Conservation (phyloP, 2,888 invertebrate genomes). For the Sympetrum striolatum region DNA sequence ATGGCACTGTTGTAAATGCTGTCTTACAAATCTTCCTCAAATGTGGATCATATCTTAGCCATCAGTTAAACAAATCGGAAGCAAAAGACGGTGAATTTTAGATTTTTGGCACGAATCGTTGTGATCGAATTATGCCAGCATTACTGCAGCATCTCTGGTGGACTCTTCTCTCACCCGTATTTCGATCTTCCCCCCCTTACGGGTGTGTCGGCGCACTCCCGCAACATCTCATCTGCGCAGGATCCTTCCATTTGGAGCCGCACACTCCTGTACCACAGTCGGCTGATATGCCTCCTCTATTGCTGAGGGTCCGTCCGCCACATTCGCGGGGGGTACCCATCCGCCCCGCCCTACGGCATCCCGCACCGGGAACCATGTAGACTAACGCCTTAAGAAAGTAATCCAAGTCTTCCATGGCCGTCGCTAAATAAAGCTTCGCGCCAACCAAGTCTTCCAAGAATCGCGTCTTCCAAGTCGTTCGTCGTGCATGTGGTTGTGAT, state of each 20-base stretch:
- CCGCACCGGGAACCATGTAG: constrained; percentile 47
- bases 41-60: too few relatives aligned
- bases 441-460: constrained; percentile 63
- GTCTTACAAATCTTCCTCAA: too few relatives aligned
- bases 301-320: constrained; percentile 7
- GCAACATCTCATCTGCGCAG: not conserved
- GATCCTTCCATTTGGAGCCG: not conserved
- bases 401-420: constrained; percentile 44
- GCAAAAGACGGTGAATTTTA: not conserved
- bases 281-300: not conserved
- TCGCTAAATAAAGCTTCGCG: constrained; percentile 44
- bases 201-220: not conserved
- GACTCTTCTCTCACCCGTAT: not conserved
- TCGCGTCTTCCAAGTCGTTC: constrained; percentile 46
- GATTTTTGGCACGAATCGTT: not conserved
- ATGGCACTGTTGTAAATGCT: too few relatives aligned
- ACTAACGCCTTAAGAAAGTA: not conserved
- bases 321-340: not conserved
- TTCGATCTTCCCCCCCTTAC: not conserved
- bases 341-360: not conserved
- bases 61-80: too few relatives aligned
- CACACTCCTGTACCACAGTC: constrained; percentile 7
- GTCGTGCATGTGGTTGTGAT: not conserved
- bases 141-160: not conserved
- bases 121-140: not conserved